Conservation (phyloP, 2,797 vertebrate species). For the Decapterus maruadsi region DNA sequence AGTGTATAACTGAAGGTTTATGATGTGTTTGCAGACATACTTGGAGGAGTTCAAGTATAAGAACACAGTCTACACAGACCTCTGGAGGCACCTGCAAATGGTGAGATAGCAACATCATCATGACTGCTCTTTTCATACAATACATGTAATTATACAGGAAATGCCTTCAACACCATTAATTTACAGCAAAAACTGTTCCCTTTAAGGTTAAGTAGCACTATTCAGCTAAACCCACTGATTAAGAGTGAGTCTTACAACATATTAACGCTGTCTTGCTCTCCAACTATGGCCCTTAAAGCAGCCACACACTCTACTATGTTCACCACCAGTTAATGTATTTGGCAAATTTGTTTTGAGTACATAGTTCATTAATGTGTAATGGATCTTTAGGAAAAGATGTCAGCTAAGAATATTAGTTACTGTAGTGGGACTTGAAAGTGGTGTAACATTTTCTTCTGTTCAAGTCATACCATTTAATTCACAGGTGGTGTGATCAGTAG, state of each 20-base stretch:
- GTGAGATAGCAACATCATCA: constrained; percentile 52
- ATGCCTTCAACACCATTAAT: background rate
- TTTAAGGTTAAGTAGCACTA: too few relatives aligned
- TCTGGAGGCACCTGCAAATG: constrained; percentile 89
- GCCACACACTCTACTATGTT: background rate
- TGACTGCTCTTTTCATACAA: fast-evolving
- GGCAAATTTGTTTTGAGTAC: background rate
- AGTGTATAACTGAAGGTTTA: background rate
- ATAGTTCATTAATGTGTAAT: background rate
- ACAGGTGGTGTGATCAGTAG: too few relatives aligned
- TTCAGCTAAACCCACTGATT: too few relatives aligned
- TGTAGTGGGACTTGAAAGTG: background rate
- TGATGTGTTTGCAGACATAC: constrained; percentile 85
- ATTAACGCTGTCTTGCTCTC: background rate
- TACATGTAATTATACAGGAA: background rate
- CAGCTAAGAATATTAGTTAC: too few relatives aligned
- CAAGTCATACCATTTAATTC: background rate
- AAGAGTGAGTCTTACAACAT: too few relatives aligned
- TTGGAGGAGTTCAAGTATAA: constrained; percentile 83
- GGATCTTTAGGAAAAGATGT: too few relatives aligned
- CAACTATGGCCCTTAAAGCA: background rate
- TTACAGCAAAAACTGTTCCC: background rate
- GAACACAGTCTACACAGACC: constrained; percentile 87
- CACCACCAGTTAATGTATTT: background rate
- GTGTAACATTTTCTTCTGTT: background rate